phyloP scores from a whole-genome alignment of 2,113 vertebrate species.

The Aix galericulata region DNA sequence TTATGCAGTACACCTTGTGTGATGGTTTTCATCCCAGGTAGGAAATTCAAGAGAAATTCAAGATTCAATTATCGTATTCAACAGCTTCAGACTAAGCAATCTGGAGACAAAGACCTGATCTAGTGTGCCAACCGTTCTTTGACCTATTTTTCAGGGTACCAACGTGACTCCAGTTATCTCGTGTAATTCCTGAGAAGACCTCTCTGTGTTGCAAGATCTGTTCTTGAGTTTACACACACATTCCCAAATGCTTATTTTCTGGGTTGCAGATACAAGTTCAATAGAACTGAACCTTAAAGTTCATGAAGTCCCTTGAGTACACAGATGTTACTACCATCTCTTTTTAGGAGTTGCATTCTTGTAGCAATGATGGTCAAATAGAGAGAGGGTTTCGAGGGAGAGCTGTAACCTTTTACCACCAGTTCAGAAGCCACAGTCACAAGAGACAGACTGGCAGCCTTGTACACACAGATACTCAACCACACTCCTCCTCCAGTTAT shows the following conservation, averaged over 20 bases:
- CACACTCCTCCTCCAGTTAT: background rate
- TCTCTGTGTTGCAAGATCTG: background rate
- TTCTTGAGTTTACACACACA: accelerated
- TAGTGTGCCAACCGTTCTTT: background rate
- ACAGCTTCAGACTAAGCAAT: background rate
- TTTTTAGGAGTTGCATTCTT: accelerated
- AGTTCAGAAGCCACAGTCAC: background rate
- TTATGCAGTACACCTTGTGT: accelerated
- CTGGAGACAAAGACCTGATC: background rate
- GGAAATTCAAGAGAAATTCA: background rate
- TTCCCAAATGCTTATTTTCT: background rate
- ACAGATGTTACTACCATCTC: background rate
- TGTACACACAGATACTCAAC: too few relatives aligned
- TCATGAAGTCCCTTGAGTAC: background rate
- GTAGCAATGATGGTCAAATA: background rate
- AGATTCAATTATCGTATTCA: accelerated
- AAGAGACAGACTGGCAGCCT: background rate
- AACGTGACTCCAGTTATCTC: background rate
- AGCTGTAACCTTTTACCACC: background rate
- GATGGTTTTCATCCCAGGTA: background rate
- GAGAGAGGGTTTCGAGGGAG: background rate
- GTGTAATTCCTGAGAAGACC: background rate
- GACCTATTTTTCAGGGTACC: background rate
- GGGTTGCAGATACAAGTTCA: background rate
- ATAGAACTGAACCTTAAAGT: background rate